Conservation (phyloP, 2,888 invertebrate genomes). For the Endotricha flammealis region DNA sequence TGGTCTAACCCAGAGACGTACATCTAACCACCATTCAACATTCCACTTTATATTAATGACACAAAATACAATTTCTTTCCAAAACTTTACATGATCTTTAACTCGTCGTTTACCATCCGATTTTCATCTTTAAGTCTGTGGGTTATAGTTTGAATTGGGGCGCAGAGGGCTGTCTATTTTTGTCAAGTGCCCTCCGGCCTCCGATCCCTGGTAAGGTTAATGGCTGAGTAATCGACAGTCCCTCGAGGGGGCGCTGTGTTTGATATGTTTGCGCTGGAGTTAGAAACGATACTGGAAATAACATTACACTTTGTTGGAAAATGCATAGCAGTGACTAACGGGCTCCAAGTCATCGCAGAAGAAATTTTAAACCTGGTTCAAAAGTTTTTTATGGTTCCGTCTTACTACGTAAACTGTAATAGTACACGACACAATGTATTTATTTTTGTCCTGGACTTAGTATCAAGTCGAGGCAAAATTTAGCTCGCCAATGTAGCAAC, state of each 20-base stretch:
- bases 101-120: slow-evolving; percentile 11
- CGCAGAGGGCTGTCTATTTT: slow-evolving; percentile 23
- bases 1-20: slow-evolving; percentile 20
- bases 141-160: slow-evolving; percentile 26
- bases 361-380: too few relatives aligned
- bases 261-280: slow-evolving; percentile 46
- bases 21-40: slow-evolving; percentile 23
- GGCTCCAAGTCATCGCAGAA: too few relatives aligned
- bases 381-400: too few relatives aligned
- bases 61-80: slow-evolving; percentile 2
- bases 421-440: too few relatives aligned
- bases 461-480: too few relatives aligned
- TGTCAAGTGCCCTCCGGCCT: slow-evolving; percentile 33
- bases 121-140: slow-evolving; percentile 14
- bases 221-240: slow-evolving; percentile 63
- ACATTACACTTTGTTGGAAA: too few relatives aligned
- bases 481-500: too few relatives aligned
- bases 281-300: slow-evolving; percentile 24
- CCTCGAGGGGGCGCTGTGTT: slow-evolving; percentile 47
- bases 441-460: too few relatives aligned
- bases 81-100: background rate
- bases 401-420: too few relatives aligned
- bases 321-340: too few relatives aligned
- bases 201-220: slow-evolving; percentile 52
- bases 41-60: slow-evolving; percentile 12